A percentile compares a stretch with the other conserved stretches of the same genome.
Conservation (phyloP, 2,113 vertebrate species). For the Myotis yumanensis region DNA sequence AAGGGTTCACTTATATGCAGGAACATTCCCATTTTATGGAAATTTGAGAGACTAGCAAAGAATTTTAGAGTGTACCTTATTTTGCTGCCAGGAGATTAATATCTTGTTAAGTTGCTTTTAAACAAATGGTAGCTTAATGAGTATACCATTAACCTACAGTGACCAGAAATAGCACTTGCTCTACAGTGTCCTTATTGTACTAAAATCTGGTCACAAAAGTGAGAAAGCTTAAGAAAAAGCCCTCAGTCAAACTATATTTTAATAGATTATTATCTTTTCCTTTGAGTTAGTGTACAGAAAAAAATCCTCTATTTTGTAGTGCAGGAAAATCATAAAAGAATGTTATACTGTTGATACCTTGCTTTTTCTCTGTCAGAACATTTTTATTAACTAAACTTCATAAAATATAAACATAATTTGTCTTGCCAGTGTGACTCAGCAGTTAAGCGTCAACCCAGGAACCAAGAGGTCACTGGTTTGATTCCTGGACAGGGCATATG, state of each 20-base stretch:
- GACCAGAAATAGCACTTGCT: background rate
- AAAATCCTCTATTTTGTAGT: slow-evolving; percentile 1
- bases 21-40: background rate
- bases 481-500: no score
- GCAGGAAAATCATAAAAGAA: background rate
- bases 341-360: background rate
- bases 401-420: background rate
- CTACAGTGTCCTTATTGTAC: background rate
- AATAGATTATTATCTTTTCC: slow-evolving; percentile 4
- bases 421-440: no score
- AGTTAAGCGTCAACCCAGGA: no score
- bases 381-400: background rate
- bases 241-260: background rate
- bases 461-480: no score
- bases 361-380: slow-evolving; percentile 28
- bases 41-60: background rate
- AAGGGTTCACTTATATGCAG: background rate
- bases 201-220: background rate
- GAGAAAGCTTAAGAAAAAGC: background rate
- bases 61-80: background rate
- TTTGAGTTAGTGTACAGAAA: slow-evolving; percentile 23
- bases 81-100: background rate
- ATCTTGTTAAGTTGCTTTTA: background rate
- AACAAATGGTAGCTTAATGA: background rate
- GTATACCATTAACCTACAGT: background rate